Percentiles rank a stretch among this genome's conserved stretches.
Conservation (phyloP, 2,113 vertebrate species). For the Odocoileus hemionus region DNA sequence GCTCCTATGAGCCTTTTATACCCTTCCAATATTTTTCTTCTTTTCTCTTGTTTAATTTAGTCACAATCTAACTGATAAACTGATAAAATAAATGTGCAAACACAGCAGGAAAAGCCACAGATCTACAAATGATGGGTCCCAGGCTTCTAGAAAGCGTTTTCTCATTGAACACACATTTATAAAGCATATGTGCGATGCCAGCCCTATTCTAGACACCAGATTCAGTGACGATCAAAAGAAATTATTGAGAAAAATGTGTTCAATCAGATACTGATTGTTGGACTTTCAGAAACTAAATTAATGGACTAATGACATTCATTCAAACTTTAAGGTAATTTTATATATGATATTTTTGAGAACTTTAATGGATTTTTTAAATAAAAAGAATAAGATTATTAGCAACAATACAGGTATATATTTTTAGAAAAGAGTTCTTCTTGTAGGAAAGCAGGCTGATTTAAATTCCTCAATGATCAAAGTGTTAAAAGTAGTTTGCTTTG, state of each 20-base stretch:
- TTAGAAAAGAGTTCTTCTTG: slow-evolving; percentile 51
- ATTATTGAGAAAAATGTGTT: background rate
- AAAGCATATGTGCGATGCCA: background rate
- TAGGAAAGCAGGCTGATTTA: slow-evolving; percentile 74
- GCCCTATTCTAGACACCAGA: background rate
- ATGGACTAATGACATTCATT: background rate
- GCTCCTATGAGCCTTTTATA: background rate
- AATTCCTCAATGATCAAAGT: slow-evolving; percentile 76
- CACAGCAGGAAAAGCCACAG: background rate
- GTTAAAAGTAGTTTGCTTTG: slow-evolving; percentile 78
- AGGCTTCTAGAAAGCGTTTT: background rate
- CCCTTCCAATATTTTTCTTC: background rate
- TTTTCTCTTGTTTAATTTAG: background rate
- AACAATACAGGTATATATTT: slow-evolving; percentile 33
- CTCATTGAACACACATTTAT: background rate
- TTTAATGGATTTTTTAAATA: background rate
- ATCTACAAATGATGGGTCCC: background rate
- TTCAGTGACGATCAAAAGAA: background rate
- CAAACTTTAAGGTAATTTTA: slow-evolving; percentile 16
- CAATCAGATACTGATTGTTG: background rate
- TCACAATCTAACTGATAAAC: background rate
- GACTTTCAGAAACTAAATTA: background rate
- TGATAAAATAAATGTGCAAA: background rate
- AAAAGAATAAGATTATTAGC: slow-evolving; percentile 38
- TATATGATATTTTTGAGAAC: background rate